Conservation (phyloP, 2,888 invertebrate species). For the Drosophila diplacantha region DNA sequence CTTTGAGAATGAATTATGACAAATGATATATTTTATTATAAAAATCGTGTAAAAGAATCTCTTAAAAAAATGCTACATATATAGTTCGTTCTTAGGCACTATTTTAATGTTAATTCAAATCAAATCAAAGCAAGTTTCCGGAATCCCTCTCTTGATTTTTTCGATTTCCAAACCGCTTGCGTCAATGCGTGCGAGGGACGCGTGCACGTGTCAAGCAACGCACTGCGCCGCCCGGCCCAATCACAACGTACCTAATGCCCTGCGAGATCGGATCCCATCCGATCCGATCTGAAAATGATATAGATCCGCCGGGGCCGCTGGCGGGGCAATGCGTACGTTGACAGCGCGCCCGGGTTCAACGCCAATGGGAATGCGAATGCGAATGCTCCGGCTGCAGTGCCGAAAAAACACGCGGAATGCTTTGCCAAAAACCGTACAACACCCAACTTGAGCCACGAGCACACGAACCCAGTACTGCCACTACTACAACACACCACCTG, state of each 20-base stretch:
- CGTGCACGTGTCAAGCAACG: conserved; percentile 47
- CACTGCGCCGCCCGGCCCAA: conserved; percentile 47
- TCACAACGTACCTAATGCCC: conserved; percentile 54
- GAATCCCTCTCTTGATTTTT: conserved; percentile 53
- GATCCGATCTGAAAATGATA: neutral
- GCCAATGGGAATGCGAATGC: conserved; percentile 25
- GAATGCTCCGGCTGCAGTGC: conserved; percentile 49
- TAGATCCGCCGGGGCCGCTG: conserved; percentile 7
- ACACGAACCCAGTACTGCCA: conserved; percentile 37
- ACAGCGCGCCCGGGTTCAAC: conserved; percentile 41
- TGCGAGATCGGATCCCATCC: neutral
- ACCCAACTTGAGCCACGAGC: conserved; percentile 65
- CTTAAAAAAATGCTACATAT: no score
- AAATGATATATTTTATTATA: no score
- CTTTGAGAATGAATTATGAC: no score
- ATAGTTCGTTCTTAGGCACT: no score
- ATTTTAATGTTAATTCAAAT: no score
- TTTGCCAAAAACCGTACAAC: conserved; percentile 70
- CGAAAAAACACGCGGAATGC: conserved; percentile 59
- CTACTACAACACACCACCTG: conserved; percentile 25
- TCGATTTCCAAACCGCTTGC: conserved; percentile 62
- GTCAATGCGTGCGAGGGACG: conserved; percentile 60
- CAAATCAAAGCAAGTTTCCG: neutral
- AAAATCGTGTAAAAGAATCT: no score
- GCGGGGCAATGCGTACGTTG: conserved; percentile 48